Percentiles rank a stretch among this genome's conserved stretches.
These are phyloP conservation scores for Salvelinus fontinalis DNA, from an alignment of 2,113 vertebrate genomes.

Conservation along the genomic window DNA sequence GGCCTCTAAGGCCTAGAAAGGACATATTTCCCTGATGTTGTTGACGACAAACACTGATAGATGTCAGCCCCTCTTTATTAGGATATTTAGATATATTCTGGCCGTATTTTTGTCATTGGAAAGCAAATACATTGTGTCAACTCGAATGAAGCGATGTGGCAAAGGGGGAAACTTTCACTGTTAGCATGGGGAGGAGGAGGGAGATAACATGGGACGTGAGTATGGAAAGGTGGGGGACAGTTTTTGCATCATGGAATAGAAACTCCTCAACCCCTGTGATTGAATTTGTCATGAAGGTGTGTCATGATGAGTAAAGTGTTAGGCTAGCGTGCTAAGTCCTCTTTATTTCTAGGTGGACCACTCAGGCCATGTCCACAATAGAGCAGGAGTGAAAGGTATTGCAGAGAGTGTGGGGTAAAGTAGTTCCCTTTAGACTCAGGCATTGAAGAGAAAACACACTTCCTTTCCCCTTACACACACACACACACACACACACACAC, in stretches of 20 bases:
- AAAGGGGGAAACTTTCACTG: too few species aligned
- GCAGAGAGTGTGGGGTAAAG: neutral
- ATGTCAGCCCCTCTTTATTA: conserved; percentile 1
- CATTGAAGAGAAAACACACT: neutral
- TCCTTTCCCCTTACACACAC: neutral
- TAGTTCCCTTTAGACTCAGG: neutral
- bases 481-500: neutral
- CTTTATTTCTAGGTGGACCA: too few species aligned
- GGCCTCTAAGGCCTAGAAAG: neutral
- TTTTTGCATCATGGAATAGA: conserved; percentile 85
- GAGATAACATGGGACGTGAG: conserved; percentile 25
- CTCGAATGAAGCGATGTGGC: neutral
- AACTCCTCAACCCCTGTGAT: conserved; percentile 81
- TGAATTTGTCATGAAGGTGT: conserved; percentile 88
- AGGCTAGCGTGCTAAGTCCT: neutral
- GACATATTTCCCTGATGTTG: neutral
- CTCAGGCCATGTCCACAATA: neutral
- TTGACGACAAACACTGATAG: neutral
- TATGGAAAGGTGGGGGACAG: conserved; percentile 63
- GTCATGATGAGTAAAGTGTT: conserved; percentile 87
- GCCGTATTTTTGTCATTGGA: neutral
- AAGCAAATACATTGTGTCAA: neutral
- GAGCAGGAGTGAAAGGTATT: neutral
- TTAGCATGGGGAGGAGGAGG: neutral
- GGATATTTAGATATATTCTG: neutral